A percentile compares a stretch with the other conserved stretches of the same genome.
phyloP scores from a whole-genome alignment of 1,140 invertebrate species.

The Bemisia tabaci region DNA sequence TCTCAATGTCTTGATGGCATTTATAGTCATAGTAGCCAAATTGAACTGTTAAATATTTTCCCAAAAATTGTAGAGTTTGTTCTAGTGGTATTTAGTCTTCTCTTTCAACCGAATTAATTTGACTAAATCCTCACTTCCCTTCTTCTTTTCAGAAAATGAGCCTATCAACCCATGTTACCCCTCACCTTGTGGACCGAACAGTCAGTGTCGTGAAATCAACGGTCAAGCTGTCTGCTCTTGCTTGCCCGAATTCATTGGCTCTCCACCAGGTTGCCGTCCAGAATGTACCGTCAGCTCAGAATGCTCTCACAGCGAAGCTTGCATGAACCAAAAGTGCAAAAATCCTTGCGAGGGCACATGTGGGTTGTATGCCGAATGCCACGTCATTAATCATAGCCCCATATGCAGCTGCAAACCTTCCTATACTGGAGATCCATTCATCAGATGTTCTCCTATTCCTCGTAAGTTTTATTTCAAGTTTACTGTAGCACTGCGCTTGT shows the following conservation, averaged over 20 bases:
- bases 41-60: too few species aligned
- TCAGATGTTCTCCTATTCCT: slow-evolving; percentile 42
- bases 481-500: too few species aligned
- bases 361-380: slow-evolving; percentile 43
- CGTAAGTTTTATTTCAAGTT: slow-evolving; percentile 37
- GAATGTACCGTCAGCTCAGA: slow-evolving; percentile 38
- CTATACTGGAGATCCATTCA: slow-evolving; percentile 55
- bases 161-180: slow-evolving; percentile 35
- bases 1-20: too few species aligned
- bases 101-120: too few species aligned
- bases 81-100: too few species aligned
- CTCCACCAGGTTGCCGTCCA: slow-evolving; percentile 33
- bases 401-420: slow-evolving; percentile 46
- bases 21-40: too few species aligned
- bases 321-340: slow-evolving; percentile 37
- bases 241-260: slow-evolving; percentile 29
- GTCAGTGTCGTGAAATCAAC: slow-evolving; percentile 40
- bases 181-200: slow-evolving; percentile 52
- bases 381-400: slow-evolving; percentile 46
- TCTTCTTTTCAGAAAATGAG: slow-evolving; percentile 7
- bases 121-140: too few species aligned
- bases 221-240: slow-evolving; percentile 41
- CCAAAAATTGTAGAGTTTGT: too few species aligned
- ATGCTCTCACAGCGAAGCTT: slow-evolving; percentile 35
- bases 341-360: slow-evolving; percentile 42